phyloP scores from a whole-genome alignment of 1,140 invertebrate species.

The Neodiprion virginianus region DNA sequence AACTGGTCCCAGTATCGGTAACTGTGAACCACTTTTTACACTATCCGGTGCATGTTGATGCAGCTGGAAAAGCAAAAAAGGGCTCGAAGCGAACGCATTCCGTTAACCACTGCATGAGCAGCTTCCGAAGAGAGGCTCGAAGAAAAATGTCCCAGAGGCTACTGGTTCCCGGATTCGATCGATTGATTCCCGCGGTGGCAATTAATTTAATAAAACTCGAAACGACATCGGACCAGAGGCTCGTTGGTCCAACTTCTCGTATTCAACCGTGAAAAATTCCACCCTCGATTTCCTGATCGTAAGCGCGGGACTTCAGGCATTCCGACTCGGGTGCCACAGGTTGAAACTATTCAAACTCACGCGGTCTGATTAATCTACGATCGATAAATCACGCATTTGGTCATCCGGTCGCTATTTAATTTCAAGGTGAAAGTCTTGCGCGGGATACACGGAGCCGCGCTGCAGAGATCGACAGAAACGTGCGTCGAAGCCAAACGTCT shows the following conservation, averaged over 20 bases:
- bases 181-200: background rate
- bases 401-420: slow-evolving; percentile 5
- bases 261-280: background rate
- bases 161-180: background rate
- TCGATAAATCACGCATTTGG: slow-evolving; percentile 1
- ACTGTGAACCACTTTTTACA: slow-evolving; percentile 16
- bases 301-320: background rate
- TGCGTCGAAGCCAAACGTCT: background rate
- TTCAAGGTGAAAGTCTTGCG: background rate
- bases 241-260: background rate
- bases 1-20: slow-evolving; percentile 11
- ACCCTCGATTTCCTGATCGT: background rate
- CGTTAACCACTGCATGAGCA: background rate
- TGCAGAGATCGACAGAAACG: background rate
- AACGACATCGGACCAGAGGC: background rate
- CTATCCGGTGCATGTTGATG: slow-evolving; percentile 8
- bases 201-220: background rate
- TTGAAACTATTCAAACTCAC: background rate
- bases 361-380: slow-evolving; percentile 1
- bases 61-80: background rate
- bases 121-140: background rate
- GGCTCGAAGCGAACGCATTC: slow-evolving; percentile 3
- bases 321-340: background rate
- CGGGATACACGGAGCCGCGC: background rate
- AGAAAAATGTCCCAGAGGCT: background rate